Base-by-base conservation (phyloP, 2,113 vertebrate genomes). In the Equus przewalskii region DNA sequence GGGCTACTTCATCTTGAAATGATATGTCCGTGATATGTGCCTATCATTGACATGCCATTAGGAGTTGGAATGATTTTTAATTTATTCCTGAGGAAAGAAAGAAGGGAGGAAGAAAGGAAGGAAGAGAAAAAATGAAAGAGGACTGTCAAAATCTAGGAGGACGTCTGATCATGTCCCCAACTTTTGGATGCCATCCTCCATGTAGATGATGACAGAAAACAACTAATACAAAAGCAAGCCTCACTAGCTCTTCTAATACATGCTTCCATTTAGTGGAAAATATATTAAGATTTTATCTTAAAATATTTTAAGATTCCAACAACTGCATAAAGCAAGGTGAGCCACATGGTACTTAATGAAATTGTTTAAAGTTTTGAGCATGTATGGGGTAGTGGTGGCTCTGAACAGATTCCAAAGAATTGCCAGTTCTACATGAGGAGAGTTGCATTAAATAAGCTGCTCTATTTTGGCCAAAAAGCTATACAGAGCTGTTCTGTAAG, bases 381-480 rank as follows among this genome's bases (percentile, higher is more conserved):
- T 8, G n/a, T 15, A 8, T 5, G 6, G 36, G 18, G 14, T 54
- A 78, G 33, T 18, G 24, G 7, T 26, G 18, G 30, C 69, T 91
- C 95, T 87, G 51, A 94, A 79, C 10, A 87, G 64, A 90, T 64
- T 75, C 41, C 64, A 46, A 84, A 91, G 70, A 87, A 46, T 26
- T 21, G 54, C 16, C 67, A 65, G 33, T 33, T 75, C 76, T 36
- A 36, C 19, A 21, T 2, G 24, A 83, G 91, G 46, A 85, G 33
- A 72, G 49, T 0, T 1, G 6, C 64, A 84, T 49, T 69, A 41
- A 72, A 36, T 56, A 79, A 73, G 19, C 33, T 36, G 13, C 72
- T 78, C 58, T 70, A 18, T 26, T 58, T 95, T 60, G 49, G 51
- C 73, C 89, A 89, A 65, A 75, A 85, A 89, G 30, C 60, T 73